These are phyloP conservation scores for Procavia capensis DNA, from an alignment of 2,113 vertebrate genomes.

Conservation along the genomic window DNA sequence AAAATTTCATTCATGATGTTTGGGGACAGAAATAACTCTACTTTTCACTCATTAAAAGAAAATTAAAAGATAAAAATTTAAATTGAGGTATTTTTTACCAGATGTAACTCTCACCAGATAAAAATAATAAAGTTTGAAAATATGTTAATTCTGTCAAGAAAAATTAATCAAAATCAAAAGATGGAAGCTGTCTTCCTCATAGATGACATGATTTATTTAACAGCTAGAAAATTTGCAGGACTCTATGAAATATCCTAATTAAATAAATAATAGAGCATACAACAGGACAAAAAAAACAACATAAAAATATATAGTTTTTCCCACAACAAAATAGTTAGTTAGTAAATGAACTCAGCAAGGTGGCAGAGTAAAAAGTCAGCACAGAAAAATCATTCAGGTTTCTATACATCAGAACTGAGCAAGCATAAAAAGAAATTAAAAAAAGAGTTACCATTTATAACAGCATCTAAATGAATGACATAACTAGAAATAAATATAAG, in stretches of 20 bases:
- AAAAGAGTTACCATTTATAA: too few relatives aligned
- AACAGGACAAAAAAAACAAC: not conserved
- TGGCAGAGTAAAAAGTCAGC: too few relatives aligned
- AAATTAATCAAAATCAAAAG: not conserved
- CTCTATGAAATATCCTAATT: not conserved
- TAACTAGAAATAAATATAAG: too few relatives aligned
- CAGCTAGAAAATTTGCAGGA: not conserved
- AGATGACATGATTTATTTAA: not conserved
- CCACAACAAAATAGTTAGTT: too few relatives aligned
- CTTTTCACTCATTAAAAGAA: not conserved
- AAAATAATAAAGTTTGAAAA: not conserved
- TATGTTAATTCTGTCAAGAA: not conserved
- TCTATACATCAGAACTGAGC: too few relatives aligned
- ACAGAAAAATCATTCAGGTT: too few relatives aligned
- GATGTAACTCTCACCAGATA: not conserved
- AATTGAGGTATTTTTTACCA: not conserved
- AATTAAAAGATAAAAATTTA: not conserved
- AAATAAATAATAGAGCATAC: slow-evolving; percentile 3
- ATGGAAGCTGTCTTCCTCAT: not conserved
- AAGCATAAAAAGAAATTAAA: too few relatives aligned
- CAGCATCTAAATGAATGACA: too few relatives aligned
- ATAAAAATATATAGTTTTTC: not conserved
- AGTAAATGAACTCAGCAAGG: too few relatives aligned
- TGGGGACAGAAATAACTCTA: not conserved
- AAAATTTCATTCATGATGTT: not conserved